These are phyloP conservation scores for Netelia melanura DNA, from an alignment of 2,888 invertebrate species.

Conservation along the genomic window DNA sequence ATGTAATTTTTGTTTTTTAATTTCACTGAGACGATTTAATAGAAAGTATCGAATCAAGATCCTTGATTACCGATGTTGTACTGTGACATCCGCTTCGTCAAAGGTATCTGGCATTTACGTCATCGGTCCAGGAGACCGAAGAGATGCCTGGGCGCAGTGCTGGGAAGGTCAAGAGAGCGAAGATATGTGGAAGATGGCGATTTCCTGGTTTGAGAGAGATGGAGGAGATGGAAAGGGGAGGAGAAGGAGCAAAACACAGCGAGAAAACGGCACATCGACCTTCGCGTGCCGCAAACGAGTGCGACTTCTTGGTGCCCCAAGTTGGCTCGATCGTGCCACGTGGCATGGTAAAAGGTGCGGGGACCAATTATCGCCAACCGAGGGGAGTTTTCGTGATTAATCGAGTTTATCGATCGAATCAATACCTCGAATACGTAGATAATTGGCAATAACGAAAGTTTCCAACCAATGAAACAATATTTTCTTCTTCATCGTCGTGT, in stretches of 20 bases:
- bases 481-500: too few species aligned
- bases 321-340: slow-evolving; percentile 22
- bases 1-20: too few species aligned
- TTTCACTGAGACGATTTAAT: too few species aligned
- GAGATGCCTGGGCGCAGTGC: slow-evolving; percentile 43
- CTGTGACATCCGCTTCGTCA: neutral
- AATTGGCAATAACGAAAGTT: neutral
- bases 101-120: slow-evolving; percentile 2
- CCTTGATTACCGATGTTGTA: neutral
- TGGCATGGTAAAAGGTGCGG: slow-evolving; percentile 35
- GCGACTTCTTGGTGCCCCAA: slow-evolving; percentile 71
- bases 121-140: slow-evolving; percentile 15
- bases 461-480: too few species aligned
- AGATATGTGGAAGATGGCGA: slow-evolving; percentile 69
- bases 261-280: slow-evolving; percentile 80
- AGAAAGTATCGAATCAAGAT: neutral
- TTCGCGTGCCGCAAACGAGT: slow-evolving; percentile 80
- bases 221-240: slow-evolving; percentile 13
- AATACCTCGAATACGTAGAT: neutral
- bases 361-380: slow-evolving; percentile 43
- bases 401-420: neutral
- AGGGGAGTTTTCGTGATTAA: slow-evolving; percentile 20
- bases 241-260: slow-evolving; percentile 62
- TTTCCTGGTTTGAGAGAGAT: slow-evolving; percentile 71
- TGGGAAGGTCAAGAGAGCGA: slow-evolving; percentile 61